Evolutionary conservation across 2,888 invertebrate genomes (phyloP).

Genomic region (Steinernema scapterisci): DNA sequence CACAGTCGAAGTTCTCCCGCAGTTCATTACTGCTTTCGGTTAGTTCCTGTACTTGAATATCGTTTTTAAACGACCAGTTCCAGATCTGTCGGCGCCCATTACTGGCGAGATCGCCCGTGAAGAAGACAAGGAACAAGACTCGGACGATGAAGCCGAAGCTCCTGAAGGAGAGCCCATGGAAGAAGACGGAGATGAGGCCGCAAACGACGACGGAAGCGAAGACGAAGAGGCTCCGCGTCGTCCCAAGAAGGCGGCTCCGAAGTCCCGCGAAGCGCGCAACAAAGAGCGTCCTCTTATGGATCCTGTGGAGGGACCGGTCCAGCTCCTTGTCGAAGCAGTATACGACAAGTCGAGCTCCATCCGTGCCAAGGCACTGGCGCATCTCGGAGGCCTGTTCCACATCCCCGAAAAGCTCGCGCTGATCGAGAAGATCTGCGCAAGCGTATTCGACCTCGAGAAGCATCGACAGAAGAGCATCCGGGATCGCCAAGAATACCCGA

Average conservation of each 20-base stretch:
- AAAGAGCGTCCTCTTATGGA: neutral
- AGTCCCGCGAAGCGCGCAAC: neutral
- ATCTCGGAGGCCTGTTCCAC: neutral
- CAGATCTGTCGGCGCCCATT: neutral
- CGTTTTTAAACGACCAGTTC: neutral
- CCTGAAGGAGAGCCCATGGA: too few species aligned
- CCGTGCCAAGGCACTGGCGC: neutral
- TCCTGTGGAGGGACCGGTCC: neutral
- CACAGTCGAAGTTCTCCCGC: neutral
- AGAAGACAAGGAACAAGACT: neutral
- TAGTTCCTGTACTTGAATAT: neutral
- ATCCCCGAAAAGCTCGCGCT: constrained; percentile 12
- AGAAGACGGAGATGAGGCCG: neutral
- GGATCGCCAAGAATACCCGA: neutral
- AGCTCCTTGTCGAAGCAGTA: neutral
- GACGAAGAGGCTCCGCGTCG: neutral
- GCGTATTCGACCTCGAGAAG: neutral
- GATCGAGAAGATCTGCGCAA: constrained; percentile 31
- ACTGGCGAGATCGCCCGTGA: neutral
- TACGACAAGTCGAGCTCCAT: neutral
- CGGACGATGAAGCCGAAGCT: neutral
- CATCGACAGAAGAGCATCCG: neutral
- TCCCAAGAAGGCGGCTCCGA: neutral
- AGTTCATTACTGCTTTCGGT: constrained; percentile 11
- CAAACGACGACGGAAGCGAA: neutral